phyloP scores from a whole-genome alignment of 2,888 invertebrate genomes.

The Eurytoma californica region DNA sequence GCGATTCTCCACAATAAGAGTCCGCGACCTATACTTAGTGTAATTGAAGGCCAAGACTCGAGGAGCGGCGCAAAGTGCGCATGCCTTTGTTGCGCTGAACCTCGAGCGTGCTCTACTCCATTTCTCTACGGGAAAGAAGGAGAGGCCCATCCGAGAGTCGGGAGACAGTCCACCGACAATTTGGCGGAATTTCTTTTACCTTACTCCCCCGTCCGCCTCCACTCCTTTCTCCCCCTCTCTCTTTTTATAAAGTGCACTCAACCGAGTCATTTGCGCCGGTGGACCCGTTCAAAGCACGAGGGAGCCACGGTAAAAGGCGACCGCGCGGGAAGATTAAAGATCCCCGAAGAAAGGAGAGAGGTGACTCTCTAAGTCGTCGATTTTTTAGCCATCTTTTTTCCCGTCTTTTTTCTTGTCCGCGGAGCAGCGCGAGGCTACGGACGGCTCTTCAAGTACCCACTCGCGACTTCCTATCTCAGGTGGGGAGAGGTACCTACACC shows the following conservation, averaged over 20 bases:
- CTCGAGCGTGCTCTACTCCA: not conserved
- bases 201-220: not conserved
- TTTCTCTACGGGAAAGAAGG: not conserved
- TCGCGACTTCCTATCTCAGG: not conserved
- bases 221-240: not conserved
- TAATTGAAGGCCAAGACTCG: conserved; percentile 28
- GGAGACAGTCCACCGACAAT: conserved; percentile 23
- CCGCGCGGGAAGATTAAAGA: conserved; percentile 39
- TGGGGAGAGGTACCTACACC: not conserved
- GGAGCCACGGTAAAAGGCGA: not conserved
- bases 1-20: conserved; percentile 30
- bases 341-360: conserved; percentile 3
- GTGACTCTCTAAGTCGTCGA: not conserved
- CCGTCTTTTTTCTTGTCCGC: not conserved
- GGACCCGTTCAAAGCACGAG: conserved; percentile 1
- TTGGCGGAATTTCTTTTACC: conserved; percentile 38
- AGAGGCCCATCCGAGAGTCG: not conserved
- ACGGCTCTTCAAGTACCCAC: conserved; percentile 1
- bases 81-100: conserved; percentile 8
- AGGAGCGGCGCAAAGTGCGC: conserved; percentile 23
- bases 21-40: conserved; percentile 25
- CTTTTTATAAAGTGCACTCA: conserved; percentile 42
- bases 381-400: conserved; percentile 21
- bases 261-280: conserved; percentile 41
- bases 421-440: conserved; percentile 3